phyloP scores from a whole-genome alignment of 2,113 vertebrate species.

The Motacilla alba region DNA sequence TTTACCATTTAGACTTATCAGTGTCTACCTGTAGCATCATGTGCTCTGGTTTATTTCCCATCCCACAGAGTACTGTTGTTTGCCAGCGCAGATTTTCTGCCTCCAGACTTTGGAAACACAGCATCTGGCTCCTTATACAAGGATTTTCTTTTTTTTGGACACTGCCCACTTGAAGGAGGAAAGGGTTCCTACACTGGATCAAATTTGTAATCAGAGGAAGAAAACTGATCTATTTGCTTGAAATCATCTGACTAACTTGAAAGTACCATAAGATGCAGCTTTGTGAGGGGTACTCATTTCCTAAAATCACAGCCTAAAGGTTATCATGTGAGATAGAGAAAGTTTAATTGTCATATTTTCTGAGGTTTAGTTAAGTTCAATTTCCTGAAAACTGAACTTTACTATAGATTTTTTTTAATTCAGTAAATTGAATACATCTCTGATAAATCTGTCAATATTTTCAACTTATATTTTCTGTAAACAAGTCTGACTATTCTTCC shows the following conservation, averaged over 20 bases:
- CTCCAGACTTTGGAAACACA: not conserved
- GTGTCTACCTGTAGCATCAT: not conserved
- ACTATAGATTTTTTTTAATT: not conserved
- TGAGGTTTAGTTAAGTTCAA: not conserved
- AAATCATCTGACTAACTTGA: not conserved
- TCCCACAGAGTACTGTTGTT: not conserved
- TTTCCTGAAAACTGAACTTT: not conserved
- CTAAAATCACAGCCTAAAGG: not conserved
- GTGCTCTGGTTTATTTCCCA: not conserved
- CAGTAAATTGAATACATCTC: not conserved
- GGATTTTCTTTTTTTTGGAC: not conserved
- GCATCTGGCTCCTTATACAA: not conserved
- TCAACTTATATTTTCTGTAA: not conserved
- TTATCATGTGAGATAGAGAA: not conserved
- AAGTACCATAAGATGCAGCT: not conserved
- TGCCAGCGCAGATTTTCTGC: not conserved
- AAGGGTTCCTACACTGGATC: not conserved
- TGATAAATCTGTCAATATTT: not conserved
- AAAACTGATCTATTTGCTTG: not conserved
- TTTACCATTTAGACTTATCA: conserved; percentile 30
- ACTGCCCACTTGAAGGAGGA: not conserved
- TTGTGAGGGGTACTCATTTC: not conserved
- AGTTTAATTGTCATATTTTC: not conserved
- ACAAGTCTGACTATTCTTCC: not conserved
- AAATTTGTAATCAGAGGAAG: not conserved